Percentiles rank a stretch among this genome's conserved stretches.
Conservation (phyloP, 2,113 vertebrate genomes). For the Dipodomys spectabilis region DNA sequence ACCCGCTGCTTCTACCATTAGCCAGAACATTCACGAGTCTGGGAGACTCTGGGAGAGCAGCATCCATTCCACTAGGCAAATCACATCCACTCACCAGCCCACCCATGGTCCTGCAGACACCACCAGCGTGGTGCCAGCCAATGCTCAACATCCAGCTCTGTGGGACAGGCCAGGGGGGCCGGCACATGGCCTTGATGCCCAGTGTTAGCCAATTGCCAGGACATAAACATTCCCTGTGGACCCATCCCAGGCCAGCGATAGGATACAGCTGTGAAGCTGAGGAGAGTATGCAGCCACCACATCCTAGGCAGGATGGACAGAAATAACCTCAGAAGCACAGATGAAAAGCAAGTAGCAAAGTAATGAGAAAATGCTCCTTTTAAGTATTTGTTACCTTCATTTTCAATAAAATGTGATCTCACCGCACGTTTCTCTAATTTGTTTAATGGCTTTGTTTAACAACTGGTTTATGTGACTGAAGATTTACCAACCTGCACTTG, state of each 20-base stretch:
- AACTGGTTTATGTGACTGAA: too few species aligned
- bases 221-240: background rate
- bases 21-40: background rate
- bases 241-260: background rate
- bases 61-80: accelerated
- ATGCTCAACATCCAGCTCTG: background rate
- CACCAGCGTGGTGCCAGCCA: background rate
- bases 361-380: background rate
- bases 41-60: background rate
- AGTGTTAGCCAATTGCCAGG: background rate
- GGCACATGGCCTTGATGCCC: too few species aligned
- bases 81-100: background rate
- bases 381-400: background rate
- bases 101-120: background rate
- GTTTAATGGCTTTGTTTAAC: background rate
- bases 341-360: background rate
- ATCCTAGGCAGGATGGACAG: too few species aligned
- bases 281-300: accelerated
- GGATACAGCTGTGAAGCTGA: accelerated
- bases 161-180: too few species aligned
- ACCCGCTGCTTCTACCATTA: background rate
- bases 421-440: background rate
- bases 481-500: background rate
- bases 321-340: background rate
- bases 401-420: conserved; percentile 43